Percentiles rank a stretch among this genome's conserved stretches.
These are phyloP conservation scores for Melitaea athalia DNA, from an alignment of 2,888 invertebrate genomes.

Conservation along the genomic window DNA sequence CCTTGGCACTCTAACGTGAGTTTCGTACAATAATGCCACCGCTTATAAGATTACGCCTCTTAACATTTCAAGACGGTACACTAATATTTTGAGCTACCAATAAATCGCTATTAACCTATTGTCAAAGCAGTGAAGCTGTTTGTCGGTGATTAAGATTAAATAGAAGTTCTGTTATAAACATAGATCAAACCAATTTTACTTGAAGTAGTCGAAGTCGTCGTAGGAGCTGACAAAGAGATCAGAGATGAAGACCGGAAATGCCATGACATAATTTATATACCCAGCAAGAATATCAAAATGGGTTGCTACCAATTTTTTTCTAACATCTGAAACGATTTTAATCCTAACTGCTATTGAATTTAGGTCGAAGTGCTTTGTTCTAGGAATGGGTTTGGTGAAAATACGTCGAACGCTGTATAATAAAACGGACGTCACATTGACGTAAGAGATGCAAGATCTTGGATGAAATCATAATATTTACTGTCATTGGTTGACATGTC, in stretches of 20 bases:
- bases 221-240: constrained; percentile 63
- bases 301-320: constrained; percentile 52
- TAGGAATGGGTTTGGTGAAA: constrained; percentile 56
- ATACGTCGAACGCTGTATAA: constrained; percentile 61
- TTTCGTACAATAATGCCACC: constrained; percentile 40
- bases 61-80: constrained; percentile 38
- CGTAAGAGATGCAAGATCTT: constrained; percentile 77
- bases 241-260: constrained; percentile 73
- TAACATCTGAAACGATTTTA: constrained; percentile 52
- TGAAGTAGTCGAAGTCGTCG: constrained; percentile 54
- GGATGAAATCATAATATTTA: constrained; percentile 77
- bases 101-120: constrained; percentile 59
- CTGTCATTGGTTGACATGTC: constrained; percentile 67
- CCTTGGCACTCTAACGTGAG: constrained; percentile 50
- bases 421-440: constrained; percentile 80
- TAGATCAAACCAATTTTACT: constrained; percentile 61
- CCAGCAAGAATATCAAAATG: constrained; percentile 72
- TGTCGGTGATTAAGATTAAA: constrained; percentile 54
- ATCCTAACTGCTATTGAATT: constrained; percentile 51
- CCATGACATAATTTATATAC: constrained; percentile 74
- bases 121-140: constrained; percentile 48
- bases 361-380: constrained; percentile 51
- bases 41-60: constrained; percentile 38
- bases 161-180: constrained; percentile 53
- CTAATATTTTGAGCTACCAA: constrained; percentile 40